Base-by-base conservation (phyloP, 1,140 invertebrate species). In the Drosophila biarmipes region DNA sequence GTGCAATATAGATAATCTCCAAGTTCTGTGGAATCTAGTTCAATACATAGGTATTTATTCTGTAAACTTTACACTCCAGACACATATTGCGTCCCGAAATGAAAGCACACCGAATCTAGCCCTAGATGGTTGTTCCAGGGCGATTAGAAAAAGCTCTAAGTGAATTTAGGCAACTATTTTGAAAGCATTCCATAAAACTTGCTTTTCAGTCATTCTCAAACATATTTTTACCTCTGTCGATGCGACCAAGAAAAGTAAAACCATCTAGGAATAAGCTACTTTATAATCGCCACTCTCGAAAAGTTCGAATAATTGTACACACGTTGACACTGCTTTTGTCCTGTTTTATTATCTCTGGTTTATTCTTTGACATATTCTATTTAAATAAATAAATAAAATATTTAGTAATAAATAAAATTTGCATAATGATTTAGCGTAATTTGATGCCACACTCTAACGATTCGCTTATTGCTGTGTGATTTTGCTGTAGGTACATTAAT, bases 311-410 rank as follows among this genome's bases (percentile, higher is more conserved):
- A 84, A 79, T 78, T 79, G 64, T 34, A 59, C 61, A 56, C 14
- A 66, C 52, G 27, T 69, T 56, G 35, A 58, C 61, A 72, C 56
- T 76, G 58, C 56, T 78, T 75, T 89, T 84, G 80, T 90, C 67
- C 79, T 89, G 73, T 59, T 89, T 87, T 87, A 89, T 87, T 86
- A 81, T 81, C 79, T 85, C 77, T 86, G 79, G 73, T 80, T 87
- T 82, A 89, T 80, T 89, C 72, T 84, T 89, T 84, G 75, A 87
- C 82, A 87, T 87, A 87, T 89, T 89, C 84, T 89, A 89, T 89
- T 89, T 90, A 80, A 90, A 90, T 90, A 90, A 87, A 87, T 80
- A 87, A 90, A 90, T 81, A 77, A 90, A 89, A 90, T 87, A 84
- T 84, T 79, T 87, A 87, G 56, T 87, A 86, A 90, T 90, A 86